Evolutionary conservation across 2,888 invertebrate genomes (phyloP), one percentile per base, ranked within the genome.

Genomic region (Lathronympha strigana): DNA sequence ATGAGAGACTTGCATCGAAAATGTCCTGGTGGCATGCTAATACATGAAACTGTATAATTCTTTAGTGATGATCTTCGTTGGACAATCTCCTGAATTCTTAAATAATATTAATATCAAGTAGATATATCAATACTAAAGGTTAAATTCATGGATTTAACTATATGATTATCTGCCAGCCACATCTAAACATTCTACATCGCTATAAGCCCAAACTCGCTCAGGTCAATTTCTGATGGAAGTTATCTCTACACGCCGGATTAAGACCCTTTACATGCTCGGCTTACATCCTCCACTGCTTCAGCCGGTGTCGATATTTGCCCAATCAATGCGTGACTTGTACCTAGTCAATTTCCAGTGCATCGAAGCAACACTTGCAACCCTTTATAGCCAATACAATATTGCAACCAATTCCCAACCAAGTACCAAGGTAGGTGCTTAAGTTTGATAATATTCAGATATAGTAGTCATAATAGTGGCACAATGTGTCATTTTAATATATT

Each of bases 211-310:
- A 53, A 43, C 43, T 43, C 36, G 43, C 43, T 23, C 21, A 45
- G 64, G 58, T 64, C 58, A 60, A 64, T 60, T 64, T 45, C 58
- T 17, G 64, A 36, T 58, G 45, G 64, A 64, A 58, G 64, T 36
- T 64, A 64, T 38, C 63, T 64, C 15, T n/a, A 58, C 51, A 54
- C 28, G 13, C 19, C 43, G 21, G 33, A 51, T 64, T 43, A 60
- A 36, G 51, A 53, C 36, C 36, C 51, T 51, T 58, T 45, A 58
- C 55, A 49, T 40, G 4, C 28, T 57, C 57, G 31, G 57, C 31
- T 57, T 57, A 57, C 57, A 57, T 25, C 23, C 55, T 31, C 45
- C 57, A n/a, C 25, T 13, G 40, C 58, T 64, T 50, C 25, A 25
- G 45, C n/a, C 47, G 15, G 45, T 53, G 28, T n/a, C 25, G 50